Base-by-base conservation (phyloP, 2,113 vertebrate genomes). In the Callaeas wilsoni region DNA sequence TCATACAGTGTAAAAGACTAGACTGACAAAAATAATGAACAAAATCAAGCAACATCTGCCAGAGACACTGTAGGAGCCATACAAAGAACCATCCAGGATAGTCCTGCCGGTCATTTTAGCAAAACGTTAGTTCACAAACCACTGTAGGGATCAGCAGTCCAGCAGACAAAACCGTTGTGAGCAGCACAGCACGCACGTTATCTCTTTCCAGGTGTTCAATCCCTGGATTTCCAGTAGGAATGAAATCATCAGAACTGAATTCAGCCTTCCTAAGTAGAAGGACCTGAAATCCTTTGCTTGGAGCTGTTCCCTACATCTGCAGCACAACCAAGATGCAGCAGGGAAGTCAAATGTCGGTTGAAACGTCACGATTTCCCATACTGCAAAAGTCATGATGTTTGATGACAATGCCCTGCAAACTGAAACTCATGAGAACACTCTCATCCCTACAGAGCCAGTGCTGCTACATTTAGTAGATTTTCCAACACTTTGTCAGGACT, bases 41-140 rank as follows among this genome's bases (percentile, higher is more conserved):
- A 67, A 88, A 94, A 71, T 37, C 70, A 92, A 94, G 82, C 55
- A 89, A 30, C 69, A 92, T 53, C 92, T 92, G 92, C 49, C 69
- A 90, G 79, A 87, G 68, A 86, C 80, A 93, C 41, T 82, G 80
- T 37, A 92, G 56, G 41, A 94, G 63, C 60, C 82, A 87, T 57
- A 95, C 69, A 84, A 83, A 69, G 29, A 89, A 56, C 53, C 90
- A 56, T 11, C 50, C 80, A 84, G 56, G 32, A 74, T 2, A 73
- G 46, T 68, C 41, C 46, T 87, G 59, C 30, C 55, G 70, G 71
- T 47, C 59, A 21, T 81, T 89, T 85, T 87, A 87, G 59, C 87
- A 85, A 67, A 63, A 62, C 0, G 1, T 93, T 96, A 96, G 85
- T 89, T 92, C 88, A 85, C 87, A 96, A 88, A 88, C 50, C 89